These are phyloP conservation scores for Drosophila sp. DNA, from an alignment of 1,140 invertebrate species.

Conservation along the genomic window DNA sequence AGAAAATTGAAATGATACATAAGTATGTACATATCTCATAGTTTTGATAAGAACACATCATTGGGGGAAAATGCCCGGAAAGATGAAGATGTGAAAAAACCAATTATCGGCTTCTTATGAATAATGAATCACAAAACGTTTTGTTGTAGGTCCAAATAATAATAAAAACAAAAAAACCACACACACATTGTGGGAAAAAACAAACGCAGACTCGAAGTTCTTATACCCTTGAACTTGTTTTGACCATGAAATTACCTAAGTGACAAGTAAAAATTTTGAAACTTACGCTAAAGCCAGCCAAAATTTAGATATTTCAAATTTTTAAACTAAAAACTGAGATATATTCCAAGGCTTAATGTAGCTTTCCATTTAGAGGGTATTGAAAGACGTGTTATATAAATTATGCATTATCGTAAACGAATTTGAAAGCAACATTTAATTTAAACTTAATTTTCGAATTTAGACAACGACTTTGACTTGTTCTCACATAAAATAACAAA, in stretches of 20 bases:
- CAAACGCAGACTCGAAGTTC: too few species aligned
- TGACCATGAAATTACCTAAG: too few species aligned
- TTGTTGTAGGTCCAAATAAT: too few species aligned
- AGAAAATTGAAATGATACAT: neutral
- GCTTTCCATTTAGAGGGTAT: neutral
- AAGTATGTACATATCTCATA: neutral
- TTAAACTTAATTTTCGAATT: slow-evolving; percentile 22
- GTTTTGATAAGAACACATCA: neutral
- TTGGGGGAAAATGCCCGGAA: neutral
- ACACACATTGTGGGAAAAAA: too few species aligned
- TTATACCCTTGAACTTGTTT: too few species aligned
- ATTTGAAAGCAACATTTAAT: slow-evolving; percentile 41
- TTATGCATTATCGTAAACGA: slow-evolving; percentile 38
- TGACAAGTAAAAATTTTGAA: too few species aligned
- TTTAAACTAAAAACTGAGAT: too few species aligned
- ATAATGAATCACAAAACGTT: neutral
- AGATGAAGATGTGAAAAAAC: neutral
- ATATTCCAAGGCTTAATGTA: too few species aligned
- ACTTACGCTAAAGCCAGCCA: too few species aligned
- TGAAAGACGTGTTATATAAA: slow-evolving; percentile 29
- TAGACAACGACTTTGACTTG: slow-evolving; percentile 33
- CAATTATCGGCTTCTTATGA: neutral
- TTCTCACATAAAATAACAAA: slow-evolving; percentile 34
- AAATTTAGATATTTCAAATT: too few species aligned
- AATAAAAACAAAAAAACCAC: too few species aligned